phyloP scores from a whole-genome alignment of 2,113 vertebrate species.

The Pteronura brasiliensis region DNA sequence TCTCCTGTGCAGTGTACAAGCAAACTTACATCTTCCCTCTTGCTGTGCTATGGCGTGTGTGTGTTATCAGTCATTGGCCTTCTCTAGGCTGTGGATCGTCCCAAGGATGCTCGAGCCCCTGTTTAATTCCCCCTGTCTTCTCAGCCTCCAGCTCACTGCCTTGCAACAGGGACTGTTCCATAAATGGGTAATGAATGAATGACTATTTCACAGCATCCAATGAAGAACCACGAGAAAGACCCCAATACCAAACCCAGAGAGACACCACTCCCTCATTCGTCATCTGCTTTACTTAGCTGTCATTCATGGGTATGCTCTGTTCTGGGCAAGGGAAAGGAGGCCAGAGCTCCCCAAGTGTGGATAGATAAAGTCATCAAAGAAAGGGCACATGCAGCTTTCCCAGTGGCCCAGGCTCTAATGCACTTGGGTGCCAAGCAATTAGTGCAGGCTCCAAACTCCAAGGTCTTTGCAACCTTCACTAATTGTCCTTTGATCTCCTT shows the following conservation, averaged over 20 bases:
- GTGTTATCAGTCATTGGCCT: background rate
- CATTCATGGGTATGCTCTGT: background rate
- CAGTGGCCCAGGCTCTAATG: background rate
- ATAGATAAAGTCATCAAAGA: background rate
- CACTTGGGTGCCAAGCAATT: background rate
- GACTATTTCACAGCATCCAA: background rate
- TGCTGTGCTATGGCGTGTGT: background rate
- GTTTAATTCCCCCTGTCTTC: background rate
- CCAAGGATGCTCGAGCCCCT: background rate
- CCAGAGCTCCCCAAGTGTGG: background rate
- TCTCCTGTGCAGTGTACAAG: background rate
- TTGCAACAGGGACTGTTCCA: background rate
- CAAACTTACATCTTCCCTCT: background rate
- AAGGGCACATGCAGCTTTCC: background rate
- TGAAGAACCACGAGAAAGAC: background rate
- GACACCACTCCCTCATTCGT: background rate
- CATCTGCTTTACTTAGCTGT: background rate
- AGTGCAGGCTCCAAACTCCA: background rate
- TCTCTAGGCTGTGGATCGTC: background rate
- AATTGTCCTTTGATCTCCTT: background rate
- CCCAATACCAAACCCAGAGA: background rate
- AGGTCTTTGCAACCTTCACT: background rate
- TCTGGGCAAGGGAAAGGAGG: background rate
- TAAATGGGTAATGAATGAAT: background rate
- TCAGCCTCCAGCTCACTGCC: background rate